Evolutionary conservation across 53 echinoderm and acorn worm species (phyloP).

Genomic region (Apostichopus leukothele): DNA sequence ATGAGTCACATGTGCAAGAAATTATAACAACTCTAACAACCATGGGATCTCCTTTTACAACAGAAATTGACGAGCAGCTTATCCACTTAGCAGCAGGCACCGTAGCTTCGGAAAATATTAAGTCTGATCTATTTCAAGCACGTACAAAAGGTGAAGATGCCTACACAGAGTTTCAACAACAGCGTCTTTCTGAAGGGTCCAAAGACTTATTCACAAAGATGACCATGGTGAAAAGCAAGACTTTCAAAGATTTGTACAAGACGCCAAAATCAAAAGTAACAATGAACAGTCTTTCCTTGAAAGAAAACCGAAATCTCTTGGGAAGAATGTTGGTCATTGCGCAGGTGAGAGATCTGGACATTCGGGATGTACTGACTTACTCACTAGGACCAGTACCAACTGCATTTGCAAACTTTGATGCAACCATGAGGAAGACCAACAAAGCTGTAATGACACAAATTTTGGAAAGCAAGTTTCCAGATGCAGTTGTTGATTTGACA

Average conservation of each 20-base stretch:
- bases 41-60: constrained; percentile 56
- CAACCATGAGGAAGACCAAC: constrained; percentile 19
- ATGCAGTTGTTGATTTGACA: too few species aligned
- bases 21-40: not conserved
- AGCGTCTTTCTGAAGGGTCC: constrained; percentile 45
- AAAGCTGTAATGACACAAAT: constrained; percentile 7
- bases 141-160: constrained; percentile 25
- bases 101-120: constrained; percentile 45
- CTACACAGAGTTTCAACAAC: not conserved
- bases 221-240: constrained; percentile 37
- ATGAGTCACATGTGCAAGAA: constrained; percentile 1
- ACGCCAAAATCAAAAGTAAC: too few species aligned
- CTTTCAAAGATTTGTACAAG: constrained; percentile 45
- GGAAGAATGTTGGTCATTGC: constrained; percentile 12
- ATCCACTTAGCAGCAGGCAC: constrained; percentile 51
- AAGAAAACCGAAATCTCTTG: constrained; percentile 19
- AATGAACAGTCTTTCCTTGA: not conserved
- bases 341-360: not conserved
- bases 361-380: not conserved
- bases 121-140: constrained; percentile 26
- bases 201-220: constrained; percentile 40
- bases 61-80: constrained; percentile 29
- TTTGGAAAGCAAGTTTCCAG: not conserved
- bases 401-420: constrained; percentile 23
- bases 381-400: constrained; percentile 16